Evolutionary conservation across 2,797 vertebrate species (phyloP).

Genomic region (Ambastaia sidthimunki): DNA sequence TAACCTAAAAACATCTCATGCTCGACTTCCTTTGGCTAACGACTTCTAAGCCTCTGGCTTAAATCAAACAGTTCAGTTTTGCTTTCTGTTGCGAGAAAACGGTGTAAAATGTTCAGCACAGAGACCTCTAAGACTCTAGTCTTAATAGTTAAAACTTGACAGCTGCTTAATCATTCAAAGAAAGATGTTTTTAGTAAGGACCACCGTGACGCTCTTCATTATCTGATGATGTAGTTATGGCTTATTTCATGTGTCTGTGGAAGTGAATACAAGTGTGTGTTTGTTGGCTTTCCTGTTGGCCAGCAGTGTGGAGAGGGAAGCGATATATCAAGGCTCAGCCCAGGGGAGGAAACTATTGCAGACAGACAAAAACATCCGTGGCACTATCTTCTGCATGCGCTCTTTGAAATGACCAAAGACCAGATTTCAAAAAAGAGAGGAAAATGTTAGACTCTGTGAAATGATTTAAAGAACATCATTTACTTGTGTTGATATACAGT

Average conservation of each 20-base stretch:
- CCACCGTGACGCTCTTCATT: slow-evolving; percentile 55
- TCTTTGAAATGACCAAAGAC: slow-evolving; percentile 43
- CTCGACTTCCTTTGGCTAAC: too few species aligned
- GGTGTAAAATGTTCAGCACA: slow-evolving; percentile 1
- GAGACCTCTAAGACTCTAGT: neutral
- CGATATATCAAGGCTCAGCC: slow-evolving; percentile 61
- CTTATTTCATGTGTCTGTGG: slow-evolving; percentile 50
- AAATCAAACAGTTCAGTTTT: slow-evolving; percentile 12
- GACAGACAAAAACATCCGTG: slow-evolving; percentile 54
- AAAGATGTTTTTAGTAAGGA: slow-evolving; percentile 46
- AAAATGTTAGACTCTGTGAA: neutral
- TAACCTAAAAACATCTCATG: slow-evolving; percentile 10
- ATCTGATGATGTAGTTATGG: slow-evolving; percentile 49
- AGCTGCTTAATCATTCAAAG: slow-evolving; percentile 53
- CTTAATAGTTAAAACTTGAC: slow-evolving; percentile 45
- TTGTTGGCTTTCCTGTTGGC: slow-evolving; percentile 63
- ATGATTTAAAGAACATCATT: neutral
- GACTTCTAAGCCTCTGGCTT: too few species aligned
- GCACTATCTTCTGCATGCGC: slow-evolving; percentile 30
- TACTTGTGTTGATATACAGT: neutral
- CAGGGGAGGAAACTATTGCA: slow-evolving; percentile 52
- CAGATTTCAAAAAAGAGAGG: neutral
- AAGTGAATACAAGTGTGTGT: slow-evolving; percentile 16
- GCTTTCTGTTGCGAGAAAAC: neutral
- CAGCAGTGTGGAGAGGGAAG: slow-evolving; percentile 56